phyloP scores from a whole-genome alignment of 2,797 vertebrate species.

The Nannoperca australis region DNA sequence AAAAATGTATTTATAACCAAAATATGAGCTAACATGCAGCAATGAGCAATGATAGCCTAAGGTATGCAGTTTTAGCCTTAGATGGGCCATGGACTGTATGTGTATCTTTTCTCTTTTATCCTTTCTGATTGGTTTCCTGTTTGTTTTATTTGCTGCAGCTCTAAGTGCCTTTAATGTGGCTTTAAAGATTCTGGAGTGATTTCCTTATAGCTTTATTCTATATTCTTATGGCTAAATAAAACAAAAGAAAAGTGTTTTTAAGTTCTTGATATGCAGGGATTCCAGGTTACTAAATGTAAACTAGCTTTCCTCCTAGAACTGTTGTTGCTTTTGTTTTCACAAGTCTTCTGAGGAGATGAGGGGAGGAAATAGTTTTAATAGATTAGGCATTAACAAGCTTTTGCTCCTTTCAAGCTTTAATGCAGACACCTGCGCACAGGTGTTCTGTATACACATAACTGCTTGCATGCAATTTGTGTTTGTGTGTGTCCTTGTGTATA shows the following conservation, averaged over 20 bases:
- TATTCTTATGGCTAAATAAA: not conserved
- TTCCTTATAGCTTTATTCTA: not conserved
- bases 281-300: constrained; percentile 15
- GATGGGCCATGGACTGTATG: constrained; percentile 28
- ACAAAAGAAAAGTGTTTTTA: not conserved
- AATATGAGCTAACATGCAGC: not conserved
- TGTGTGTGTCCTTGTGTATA: constrained; percentile 34
- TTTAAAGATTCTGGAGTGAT: constrained; percentile 6
- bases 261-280: not conserved
- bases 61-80: constrained; percentile 65
- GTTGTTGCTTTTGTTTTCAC: constrained; percentile 1
- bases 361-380: not conserved
- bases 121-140: constrained; percentile 38
- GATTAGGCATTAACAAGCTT: constrained; percentile 9
- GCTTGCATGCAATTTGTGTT: constrained; percentile 48
- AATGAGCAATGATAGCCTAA: constrained; percentile 6
- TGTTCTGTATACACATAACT: constrained; percentile 33
- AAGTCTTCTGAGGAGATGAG: not conserved
- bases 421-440: constrained; percentile 45
- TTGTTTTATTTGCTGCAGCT: constrained; percentile 48
- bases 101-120: constrained; percentile 13
- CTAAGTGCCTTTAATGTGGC: not conserved
- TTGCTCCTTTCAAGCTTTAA: constrained; percentile 1
- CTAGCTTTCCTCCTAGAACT: not conserved
- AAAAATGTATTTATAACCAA: not conserved